phyloP scores from a whole-genome alignment of 2,113 vertebrate species.

The Lampris megalopsis region DNA sequence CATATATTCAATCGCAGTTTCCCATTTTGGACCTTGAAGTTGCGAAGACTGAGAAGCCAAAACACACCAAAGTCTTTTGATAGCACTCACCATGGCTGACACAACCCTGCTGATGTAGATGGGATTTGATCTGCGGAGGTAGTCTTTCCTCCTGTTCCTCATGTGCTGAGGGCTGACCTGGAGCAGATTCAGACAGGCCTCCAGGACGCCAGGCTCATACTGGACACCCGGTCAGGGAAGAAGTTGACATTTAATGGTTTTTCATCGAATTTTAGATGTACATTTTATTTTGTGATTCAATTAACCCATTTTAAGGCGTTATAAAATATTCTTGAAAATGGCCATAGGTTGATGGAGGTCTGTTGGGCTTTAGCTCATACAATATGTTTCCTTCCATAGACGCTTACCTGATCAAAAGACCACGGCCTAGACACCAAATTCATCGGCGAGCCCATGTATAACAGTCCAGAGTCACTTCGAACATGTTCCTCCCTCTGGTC shows the following conservation, averaged over 20 bases:
- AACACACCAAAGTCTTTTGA: neutral
- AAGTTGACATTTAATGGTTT: neutral
- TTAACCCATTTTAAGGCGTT: too few relatives aligned
- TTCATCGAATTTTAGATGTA: neutral
- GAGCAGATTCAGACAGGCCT: slow-evolving; percentile 79
- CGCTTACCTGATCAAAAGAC: slow-evolving; percentile 81
- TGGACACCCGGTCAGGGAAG: slow-evolving; percentile 29
- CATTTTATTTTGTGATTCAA: too few relatives aligned
- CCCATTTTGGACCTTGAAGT: too few relatives aligned
- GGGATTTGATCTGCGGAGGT: slow-evolving; percentile 61
- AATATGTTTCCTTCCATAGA: neutral
- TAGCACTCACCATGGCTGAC: slow-evolving; percentile 81
- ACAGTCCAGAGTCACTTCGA: slow-evolving; percentile 73
- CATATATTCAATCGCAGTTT: too few relatives aligned
- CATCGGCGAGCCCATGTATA: slow-evolving; percentile 76
- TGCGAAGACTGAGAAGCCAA: too few relatives aligned
- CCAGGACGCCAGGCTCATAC: slow-evolving; percentile 78
- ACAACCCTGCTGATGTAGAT: slow-evolving; percentile 80
- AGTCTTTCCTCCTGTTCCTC: slow-evolving; percentile 54
- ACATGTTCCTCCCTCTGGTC: slow-evolving; percentile 80
- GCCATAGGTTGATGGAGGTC: too few relatives aligned
- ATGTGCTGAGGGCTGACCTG: slow-evolving; percentile 78
- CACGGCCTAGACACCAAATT: slow-evolving; percentile 71
- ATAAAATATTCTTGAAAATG: too few relatives aligned
- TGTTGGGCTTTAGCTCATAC: too few relatives aligned